These are phyloP conservation scores for Carduelis carduelis DNA, from an alignment of 2,797 vertebrate species.

Conservation along the genomic window DNA sequence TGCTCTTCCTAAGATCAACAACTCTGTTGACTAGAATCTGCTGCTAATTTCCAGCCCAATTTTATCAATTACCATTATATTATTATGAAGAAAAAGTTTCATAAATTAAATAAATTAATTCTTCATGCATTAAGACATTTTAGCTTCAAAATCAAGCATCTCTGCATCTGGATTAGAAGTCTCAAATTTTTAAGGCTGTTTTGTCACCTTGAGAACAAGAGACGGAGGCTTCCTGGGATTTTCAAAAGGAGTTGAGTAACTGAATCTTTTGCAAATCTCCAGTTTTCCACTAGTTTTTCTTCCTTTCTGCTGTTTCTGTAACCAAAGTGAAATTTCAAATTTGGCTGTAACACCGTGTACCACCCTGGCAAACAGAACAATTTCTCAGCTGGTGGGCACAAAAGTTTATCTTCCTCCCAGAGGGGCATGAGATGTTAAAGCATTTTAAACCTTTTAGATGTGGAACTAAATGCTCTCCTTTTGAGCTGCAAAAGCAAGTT, in stretches of 20 bases:
- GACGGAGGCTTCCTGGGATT: neutral
- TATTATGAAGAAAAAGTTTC: neutral
- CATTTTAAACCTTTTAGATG: neutral
- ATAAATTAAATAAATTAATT: neutral
- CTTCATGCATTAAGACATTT: neutral
- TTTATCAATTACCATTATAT: neutral
- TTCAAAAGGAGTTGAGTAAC: neutral
- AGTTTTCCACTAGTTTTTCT: neutral
- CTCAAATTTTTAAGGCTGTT: neutral
- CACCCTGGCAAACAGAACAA: neutral
- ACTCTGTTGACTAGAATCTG: neutral
- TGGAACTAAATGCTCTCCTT: neutral
- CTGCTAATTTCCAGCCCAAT: neutral
- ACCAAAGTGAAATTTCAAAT: neutral
- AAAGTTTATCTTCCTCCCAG: neutral
- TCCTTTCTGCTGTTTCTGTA: neutral
- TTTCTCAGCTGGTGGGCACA: neutral
- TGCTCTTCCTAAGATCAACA: neutral
- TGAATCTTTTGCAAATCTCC: neutral
- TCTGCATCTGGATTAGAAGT: neutral
- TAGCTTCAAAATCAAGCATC: neutral
- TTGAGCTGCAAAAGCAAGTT: neutral
- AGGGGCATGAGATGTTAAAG: neutral
- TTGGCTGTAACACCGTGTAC: fast-evolving
- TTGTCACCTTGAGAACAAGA: neutral